Evolutionary conservation across 2,797 vertebrate genomes (phyloP).

Genomic region (Scyliorhinus canicula): DNA sequence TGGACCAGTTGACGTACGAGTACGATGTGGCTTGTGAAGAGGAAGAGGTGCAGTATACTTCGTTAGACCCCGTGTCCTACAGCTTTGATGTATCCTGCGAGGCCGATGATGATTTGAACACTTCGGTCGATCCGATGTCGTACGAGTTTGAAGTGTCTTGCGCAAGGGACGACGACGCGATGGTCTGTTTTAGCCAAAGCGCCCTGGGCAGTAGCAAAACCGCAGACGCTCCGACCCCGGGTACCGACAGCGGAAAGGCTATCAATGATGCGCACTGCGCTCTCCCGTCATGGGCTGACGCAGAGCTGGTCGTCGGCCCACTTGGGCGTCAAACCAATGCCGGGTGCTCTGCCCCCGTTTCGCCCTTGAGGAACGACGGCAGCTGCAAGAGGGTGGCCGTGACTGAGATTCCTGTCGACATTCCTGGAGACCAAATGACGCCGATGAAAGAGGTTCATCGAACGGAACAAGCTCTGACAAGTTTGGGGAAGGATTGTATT

Average conservation of each 20-base stretch:
- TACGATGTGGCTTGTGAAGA: conserved; percentile 6
- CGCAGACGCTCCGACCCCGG: not conserved
- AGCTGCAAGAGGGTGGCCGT: not conserved
- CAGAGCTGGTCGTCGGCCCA: not conserved
- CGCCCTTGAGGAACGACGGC: not conserved
- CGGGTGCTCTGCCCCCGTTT: not conserved
- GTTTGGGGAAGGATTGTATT: not conserved
- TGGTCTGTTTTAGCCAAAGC: not conserved
- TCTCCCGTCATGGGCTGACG: not conserved
- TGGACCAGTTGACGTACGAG: conserved; percentile 21
- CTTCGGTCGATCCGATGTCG: not conserved
- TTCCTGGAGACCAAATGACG: not conserved
- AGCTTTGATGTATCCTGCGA: conserved; percentile 6
- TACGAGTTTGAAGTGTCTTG: conserved; percentile 17
- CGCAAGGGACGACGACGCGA: not conserved
- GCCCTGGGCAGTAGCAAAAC: not conserved
- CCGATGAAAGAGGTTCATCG: not conserved
- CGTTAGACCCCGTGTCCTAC: conserved; percentile 10
- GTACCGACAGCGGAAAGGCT: not conserved
- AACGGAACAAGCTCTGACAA: not conserved
- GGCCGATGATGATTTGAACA: not conserved
- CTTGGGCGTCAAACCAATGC: not conserved
- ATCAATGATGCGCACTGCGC: not conserved
- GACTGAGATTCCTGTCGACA: not conserved
- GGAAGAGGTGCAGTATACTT: conserved; percentile 3